Evolutionary conservation across 2,888 invertebrate genomes (phyloP).

Genomic region (Arge pagana): DNA sequence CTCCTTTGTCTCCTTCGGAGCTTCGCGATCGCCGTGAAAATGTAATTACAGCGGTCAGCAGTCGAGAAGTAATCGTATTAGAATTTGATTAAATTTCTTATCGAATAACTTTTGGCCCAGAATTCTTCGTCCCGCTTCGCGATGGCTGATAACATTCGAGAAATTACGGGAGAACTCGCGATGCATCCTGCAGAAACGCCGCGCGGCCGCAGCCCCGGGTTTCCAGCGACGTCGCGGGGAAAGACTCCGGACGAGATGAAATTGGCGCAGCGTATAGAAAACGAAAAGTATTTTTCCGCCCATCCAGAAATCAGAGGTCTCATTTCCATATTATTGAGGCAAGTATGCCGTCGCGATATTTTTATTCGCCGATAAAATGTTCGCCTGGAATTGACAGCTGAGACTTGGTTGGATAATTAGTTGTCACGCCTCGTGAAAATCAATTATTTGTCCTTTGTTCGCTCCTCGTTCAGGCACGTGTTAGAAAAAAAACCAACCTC

Average conservation of each 20-base stretch:
- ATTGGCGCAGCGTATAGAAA: slow-evolving; percentile 30
- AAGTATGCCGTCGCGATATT: slow-evolving; percentile 21
- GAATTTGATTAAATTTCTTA: too few relatives aligned
- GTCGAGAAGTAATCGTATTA: too few relatives aligned
- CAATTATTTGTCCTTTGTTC: background rate
- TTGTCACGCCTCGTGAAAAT: background rate
- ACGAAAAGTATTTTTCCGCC: slow-evolving; percentile 38
- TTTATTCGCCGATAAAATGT: slow-evolving; percentile 2
- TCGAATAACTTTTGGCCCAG: too few relatives aligned
- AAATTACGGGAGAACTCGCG: slow-evolving; percentile 21
- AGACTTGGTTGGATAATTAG: background rate
- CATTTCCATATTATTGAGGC: slow-evolving; percentile 39
- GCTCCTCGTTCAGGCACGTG: slow-evolving; percentile 31
- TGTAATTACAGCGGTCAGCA: too few relatives aligned
- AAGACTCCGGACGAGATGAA: slow-evolving; percentile 35
- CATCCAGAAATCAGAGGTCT: slow-evolving; percentile 43
- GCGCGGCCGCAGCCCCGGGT: slow-evolving; percentile 31
- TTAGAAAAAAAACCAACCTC: slow-evolving; percentile 30
- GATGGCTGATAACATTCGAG: slow-evolving; percentile 29
- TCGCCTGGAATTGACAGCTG: background rate
- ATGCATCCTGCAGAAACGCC: slow-evolving; percentile 43
- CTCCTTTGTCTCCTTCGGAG: too few relatives aligned
- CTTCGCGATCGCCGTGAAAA: too few relatives aligned
- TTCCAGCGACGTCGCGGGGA: too few relatives aligned
- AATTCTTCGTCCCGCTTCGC: too few relatives aligned